phyloP scores from a whole-genome alignment of 2,797 vertebrate species.

The Myiotriccus ornatus region DNA sequence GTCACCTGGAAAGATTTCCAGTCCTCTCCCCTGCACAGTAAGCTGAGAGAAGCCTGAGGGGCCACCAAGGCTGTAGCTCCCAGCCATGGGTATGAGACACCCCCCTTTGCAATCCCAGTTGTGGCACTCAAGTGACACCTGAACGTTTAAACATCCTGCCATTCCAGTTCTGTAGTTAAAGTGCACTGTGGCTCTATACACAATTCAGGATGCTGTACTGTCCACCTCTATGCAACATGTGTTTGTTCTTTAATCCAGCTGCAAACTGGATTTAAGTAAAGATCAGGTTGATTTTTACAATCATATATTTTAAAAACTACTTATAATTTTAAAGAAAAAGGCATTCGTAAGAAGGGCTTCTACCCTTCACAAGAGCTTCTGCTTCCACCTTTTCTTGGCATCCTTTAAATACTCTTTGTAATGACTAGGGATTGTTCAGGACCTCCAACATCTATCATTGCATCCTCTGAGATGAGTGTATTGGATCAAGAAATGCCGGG shows the following conservation, averaged over 20 bases:
- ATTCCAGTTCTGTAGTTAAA: not conserved
- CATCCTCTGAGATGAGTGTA: not conserved
- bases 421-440: not conserved
- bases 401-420: not conserved
- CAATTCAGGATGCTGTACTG: not conserved
- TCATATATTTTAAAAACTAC: fast-evolving
- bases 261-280: not conserved
- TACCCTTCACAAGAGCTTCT: not conserved
- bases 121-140: not conserved
- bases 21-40: not conserved
- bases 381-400: not conserved
- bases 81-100: fast-evolving
- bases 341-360: not conserved
- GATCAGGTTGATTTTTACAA: not conserved
- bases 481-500: not conserved
- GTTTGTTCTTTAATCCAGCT: not conserved
- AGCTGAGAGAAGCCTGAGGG: not conserved
- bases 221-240: not conserved
- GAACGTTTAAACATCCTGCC: not conserved
- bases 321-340: not conserved
- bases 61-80: not conserved
- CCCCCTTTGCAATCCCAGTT: not conserved
- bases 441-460: not conserved
- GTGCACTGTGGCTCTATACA: not conserved
- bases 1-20: not conserved